Base-by-base conservation (phyloP, 1,140 invertebrate genomes). In the Holotrichia oblita region DNA sequence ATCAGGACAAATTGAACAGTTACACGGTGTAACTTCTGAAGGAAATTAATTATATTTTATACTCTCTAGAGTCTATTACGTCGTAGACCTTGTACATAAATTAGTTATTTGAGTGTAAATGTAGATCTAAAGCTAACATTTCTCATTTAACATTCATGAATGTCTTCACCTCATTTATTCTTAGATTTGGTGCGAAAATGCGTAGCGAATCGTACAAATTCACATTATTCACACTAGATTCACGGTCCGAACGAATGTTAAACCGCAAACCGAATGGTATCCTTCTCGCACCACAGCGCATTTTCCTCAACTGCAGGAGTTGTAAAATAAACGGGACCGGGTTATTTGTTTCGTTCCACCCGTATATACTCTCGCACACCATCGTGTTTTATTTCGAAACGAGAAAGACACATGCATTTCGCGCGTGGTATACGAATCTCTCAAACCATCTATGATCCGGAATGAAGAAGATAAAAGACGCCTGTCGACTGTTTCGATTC, bases 391-490 rank as follows among this genome's bases (percentile, higher is more conserved):
- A 34, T 34, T 34, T 34, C 27, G 27, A 34, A 34, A 34, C 4
- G 27, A 34, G 27, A 34, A 34, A 34, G 27, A 34, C 27, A n/a
- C n/a, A 34, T 34, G 27, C 14, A 10, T 40, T 74, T 41, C 40
- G 73, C 12, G 40, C 3, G 12, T 17, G 22, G 20, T 27, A 10
- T 34, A 22, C 12, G 61, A 69, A 69, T 69, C 61, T 69, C 27
- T 1, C 61, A 34, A n/a, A 12, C 27, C 61, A 34, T 10, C 61
- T 8, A 69, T 14, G 61, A 69, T 69, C 12, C 61, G 22, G 12
- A 69, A 20, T 27, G 61, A 69, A 69, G 61, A 69, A 69, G 61
- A 69, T 22, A 20, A 69, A 69, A 69, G 61, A 69, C 22, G 61
- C 61, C 27, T 69, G 61, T 69, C 61, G 61, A 69, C 61, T 69